Evolutionary conservation across 2,113 vertebrate genomes (phyloP).

Genomic region (Chascanopsetta lugubris): DNA sequence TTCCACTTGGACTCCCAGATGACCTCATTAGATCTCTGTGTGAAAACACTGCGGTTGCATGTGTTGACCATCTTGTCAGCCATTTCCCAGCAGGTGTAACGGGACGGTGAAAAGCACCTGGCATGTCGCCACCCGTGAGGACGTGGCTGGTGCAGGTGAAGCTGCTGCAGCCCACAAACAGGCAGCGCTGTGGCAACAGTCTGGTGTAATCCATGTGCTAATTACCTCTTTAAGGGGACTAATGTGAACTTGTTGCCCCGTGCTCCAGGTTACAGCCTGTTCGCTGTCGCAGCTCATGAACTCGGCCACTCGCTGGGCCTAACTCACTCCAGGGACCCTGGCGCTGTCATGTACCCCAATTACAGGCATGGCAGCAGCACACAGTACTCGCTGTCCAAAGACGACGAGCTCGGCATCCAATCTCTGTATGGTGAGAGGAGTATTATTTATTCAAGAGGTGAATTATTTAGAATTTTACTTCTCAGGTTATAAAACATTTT

Average conservation of each 20-base stretch:
- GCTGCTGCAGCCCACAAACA: not conserved
- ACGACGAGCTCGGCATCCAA: conserved; percentile 81
- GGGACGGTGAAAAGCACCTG: no score
- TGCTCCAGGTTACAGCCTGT: conserved; percentile 77
- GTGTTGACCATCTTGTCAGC: no score
- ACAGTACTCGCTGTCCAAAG: conserved; percentile 77
- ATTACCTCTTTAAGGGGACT: not conserved
- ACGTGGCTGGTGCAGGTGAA: not conserved
- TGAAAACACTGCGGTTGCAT: no score
- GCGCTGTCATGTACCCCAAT: conserved; percentile 81
- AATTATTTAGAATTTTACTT: not conserved
- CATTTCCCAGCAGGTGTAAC: no score
- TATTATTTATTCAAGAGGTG: not conserved
- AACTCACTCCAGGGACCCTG: conserved; percentile 77
- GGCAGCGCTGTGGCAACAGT: not conserved
- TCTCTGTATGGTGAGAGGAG: conserved; percentile 68
- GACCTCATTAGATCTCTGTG: no score
- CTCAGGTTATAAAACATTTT: not conserved
- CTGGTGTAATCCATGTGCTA: not conserved
- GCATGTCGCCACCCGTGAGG: no score
- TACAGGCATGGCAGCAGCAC: conserved; percentile 76
- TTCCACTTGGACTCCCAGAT: no score
- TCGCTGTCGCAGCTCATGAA: conserved; percentile 81
- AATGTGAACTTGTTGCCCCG: not conserved
- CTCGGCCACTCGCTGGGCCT: conserved; percentile 82